phyloP scores from a whole-genome alignment of 2,888 invertebrate species.

The Horisme vitalbata region DNA sequence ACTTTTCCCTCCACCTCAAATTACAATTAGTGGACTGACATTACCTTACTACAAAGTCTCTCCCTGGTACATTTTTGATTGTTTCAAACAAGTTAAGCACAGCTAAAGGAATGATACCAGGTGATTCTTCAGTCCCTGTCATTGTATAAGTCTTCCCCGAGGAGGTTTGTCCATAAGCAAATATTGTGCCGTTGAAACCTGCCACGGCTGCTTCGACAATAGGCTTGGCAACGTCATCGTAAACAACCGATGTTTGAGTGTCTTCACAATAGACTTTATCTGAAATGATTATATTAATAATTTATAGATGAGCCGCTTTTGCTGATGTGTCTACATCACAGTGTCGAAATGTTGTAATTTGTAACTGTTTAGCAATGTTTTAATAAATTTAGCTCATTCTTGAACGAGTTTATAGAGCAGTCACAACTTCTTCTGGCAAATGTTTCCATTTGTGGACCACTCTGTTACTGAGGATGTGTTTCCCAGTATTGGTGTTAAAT shows the following conservation, averaged over 20 bases:
- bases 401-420: no score
- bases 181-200: conserved; percentile 93
- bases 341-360: no score
- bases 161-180: conserved; percentile 96
- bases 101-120: conserved; percentile 89
- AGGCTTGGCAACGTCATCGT: conserved; percentile 86
- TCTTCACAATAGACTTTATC: conserved; percentile 88
- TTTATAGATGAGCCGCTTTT: no score
- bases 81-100: conserved; percentile 87
- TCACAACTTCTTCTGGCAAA: no score
- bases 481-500: no score
- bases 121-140: conserved; percentile 86
- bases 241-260: conserved; percentile 84
- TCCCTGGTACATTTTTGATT: conserved; percentile 83
- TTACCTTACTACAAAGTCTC: conserved; percentile 89
- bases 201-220: conserved; percentile 87
- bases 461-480: no score
- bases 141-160: conserved; percentile 95
- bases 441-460: no score
- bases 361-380: no score
- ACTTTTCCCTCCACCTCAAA: no score
- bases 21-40: background rate
- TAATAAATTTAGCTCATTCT: no score
- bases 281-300: no score
- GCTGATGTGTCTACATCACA: no score